These are phyloP conservation scores for Dermatemys mawii DNA, from an alignment of 2,113 vertebrate genomes.

Conservation along the genomic window DNA sequence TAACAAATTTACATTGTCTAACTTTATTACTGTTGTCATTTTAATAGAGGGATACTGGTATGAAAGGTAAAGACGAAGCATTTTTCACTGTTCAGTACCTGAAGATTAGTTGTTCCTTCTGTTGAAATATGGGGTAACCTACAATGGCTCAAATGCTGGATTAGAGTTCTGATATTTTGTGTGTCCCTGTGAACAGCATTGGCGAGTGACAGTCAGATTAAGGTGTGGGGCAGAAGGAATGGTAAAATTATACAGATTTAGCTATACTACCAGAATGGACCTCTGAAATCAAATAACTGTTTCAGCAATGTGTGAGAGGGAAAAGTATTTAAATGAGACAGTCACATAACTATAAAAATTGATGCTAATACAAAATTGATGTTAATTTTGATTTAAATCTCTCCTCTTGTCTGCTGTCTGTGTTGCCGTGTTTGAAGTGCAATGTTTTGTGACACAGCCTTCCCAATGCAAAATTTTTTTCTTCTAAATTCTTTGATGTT, in stretches of 20 bases:
- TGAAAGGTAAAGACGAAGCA: accelerated
- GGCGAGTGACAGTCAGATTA: not conserved
- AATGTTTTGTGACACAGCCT: constrained; percentile 14
- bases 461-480: constrained; percentile 51
- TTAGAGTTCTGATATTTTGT: not conserved
- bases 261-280: not conserved
- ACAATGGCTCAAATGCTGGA: not conserved
- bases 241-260: not conserved
- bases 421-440: constrained; percentile 52
- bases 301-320: constrained; percentile 14
- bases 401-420: constrained; percentile 30
- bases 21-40: not conserved
- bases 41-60: not conserved
- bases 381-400: constrained; percentile 53
- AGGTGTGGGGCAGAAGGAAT: not conserved
- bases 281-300: not conserved
- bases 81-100: not conserved
- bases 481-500: constrained; percentile 48
- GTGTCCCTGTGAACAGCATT: not conserved
- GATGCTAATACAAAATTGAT: constrained; percentile 44
- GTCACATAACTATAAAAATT: constrained; percentile 27
- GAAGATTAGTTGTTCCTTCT: not conserved
- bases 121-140: not conserved
- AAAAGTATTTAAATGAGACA: constrained; percentile 51
- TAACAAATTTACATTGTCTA: not conserved